Base-by-base conservation (phyloP, 2,797 vertebrate genomes). In the Crenichthys baileyi region DNA sequence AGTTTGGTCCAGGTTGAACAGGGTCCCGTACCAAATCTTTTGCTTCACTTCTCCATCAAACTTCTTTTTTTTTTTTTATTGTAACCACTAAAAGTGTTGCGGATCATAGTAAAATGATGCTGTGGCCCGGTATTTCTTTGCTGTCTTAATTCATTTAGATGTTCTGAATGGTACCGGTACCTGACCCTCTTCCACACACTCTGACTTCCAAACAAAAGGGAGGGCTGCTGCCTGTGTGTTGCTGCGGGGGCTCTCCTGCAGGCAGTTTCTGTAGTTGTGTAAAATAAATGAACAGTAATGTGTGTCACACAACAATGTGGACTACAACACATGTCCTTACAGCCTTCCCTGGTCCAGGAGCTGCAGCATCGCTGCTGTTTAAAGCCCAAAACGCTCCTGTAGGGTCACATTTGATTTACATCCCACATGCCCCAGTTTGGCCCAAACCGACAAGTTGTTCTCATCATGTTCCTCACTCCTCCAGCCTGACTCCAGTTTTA, bases 101-200 rank as follows among this genome's bases (percentile, higher is more conserved):
- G 4, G 72, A 20, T 67, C 70, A 2, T 22, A 41, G 29, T 22
- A 3, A 46, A 18, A 24, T 39, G 13, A 26, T 61, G 58, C 58
- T 6, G 1, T 31, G 31, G 31, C 51, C 72, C 12, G 58, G 55
- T n/a, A 55, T 53, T 41, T 5, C 70, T 18, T 13, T 13, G 24
- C 60, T 7, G 36, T 24, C 51, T 56, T 6, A 24, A 7, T 24
- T 41, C 61, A 26, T 70, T 15, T 5, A 60, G 2, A 2, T 68
- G 72, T 76, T 72, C 56, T 75, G 1, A 79, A 79, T 72, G 84
- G 77, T 80, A 87, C 79, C 74, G 20, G 31, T 77, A 80, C 3
- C 5, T 53, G 77, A 41, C 12, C 46, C 39, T 31, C 44, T 58
- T 50, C 51, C 63, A 13, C 9, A 24, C n/a, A 50, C 18, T 24